These are phyloP conservation scores for Nephrotoma flavescens DNA, from an alignment of 2,888 invertebrate genomes.

Conservation along the genomic window DNA sequence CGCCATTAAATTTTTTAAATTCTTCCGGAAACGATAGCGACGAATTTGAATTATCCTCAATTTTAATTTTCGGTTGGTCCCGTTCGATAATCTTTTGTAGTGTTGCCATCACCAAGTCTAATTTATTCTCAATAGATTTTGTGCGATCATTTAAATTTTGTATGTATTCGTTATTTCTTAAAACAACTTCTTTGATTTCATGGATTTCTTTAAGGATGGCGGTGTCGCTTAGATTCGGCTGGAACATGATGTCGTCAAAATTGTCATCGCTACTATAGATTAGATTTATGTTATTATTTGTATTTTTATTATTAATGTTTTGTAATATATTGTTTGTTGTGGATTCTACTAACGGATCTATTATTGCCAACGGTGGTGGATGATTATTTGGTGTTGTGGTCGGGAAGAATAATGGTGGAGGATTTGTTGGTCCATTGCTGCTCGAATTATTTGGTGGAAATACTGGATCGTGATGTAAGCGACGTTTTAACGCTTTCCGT, in stretches of 20 bases:
- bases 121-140: slow-evolving; percentile 1
- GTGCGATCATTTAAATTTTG: slow-evolving; percentile 4
- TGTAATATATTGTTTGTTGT: not conserved
- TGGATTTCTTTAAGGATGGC: not conserved
- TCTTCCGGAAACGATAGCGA: not conserved
- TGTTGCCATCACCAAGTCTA: not conserved
- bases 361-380: not conserved
- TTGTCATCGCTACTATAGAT: not conserved
- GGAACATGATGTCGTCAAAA: not conserved
- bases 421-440: not conserved
- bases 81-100: not conserved
- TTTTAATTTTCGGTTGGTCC: slow-evolving; percentile 1
- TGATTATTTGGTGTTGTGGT: not conserved
- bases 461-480: not conserved
- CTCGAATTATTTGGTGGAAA: not conserved
- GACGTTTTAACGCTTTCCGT: not conserved
- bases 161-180: not conserved
- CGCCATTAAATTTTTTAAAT: not conserved
- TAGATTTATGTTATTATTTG: not conserved
- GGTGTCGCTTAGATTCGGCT: not conserved
- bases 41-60: not conserved
- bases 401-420: not conserved
- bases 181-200: not conserved
- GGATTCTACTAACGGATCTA: not conserved
- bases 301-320: not conserved